Conservation (phyloP, 2,113 vertebrate genomes). For the Phalacrocorax brasilianus region DNA sequence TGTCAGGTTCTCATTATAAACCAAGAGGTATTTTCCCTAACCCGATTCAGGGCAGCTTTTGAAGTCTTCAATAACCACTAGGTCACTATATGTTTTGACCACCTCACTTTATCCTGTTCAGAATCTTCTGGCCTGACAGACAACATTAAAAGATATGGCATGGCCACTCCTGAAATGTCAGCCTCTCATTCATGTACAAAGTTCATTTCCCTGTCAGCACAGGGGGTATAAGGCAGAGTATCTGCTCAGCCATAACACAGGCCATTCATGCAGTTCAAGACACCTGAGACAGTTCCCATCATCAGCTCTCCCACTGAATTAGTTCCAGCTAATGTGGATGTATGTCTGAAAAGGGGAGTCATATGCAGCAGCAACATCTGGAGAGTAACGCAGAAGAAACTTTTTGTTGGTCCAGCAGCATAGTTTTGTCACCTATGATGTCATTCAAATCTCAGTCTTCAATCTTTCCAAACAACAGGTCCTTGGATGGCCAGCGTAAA, state of each 20-base stretch:
- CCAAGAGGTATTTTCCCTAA: background rate
- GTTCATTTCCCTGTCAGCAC: background rate
- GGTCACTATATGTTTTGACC: background rate
- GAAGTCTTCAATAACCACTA: background rate
- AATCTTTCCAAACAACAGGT: background rate
- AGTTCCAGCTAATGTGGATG: conserved; percentile 7
- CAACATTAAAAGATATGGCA: background rate
- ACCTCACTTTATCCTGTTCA: background rate
- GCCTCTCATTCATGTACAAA: background rate
- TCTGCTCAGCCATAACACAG: background rate
- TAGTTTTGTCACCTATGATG: conserved; percentile 10
- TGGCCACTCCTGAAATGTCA: background rate
- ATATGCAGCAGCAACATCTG: conserved; percentile 30
- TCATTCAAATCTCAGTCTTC: conserved; percentile 3
- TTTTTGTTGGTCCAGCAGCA: background rate
- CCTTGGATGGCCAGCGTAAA: background rate
- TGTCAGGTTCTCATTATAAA: background rate
- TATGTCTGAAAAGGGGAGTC: conserved; percentile 6
- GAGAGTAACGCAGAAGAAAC: conserved; percentile 18
- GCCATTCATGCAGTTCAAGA: background rate
- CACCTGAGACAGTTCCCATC: background rate
- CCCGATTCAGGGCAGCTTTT: background rate
- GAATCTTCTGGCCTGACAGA: background rate
- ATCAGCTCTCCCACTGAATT: conserved; percentile 26
- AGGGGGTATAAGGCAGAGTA: background rate